A percentile compares a stretch with the other conserved stretches of the same genome.
Evolutionary conservation across 2,888 invertebrate species (phyloP).

Genomic region (Tillus elongatus): DNA sequence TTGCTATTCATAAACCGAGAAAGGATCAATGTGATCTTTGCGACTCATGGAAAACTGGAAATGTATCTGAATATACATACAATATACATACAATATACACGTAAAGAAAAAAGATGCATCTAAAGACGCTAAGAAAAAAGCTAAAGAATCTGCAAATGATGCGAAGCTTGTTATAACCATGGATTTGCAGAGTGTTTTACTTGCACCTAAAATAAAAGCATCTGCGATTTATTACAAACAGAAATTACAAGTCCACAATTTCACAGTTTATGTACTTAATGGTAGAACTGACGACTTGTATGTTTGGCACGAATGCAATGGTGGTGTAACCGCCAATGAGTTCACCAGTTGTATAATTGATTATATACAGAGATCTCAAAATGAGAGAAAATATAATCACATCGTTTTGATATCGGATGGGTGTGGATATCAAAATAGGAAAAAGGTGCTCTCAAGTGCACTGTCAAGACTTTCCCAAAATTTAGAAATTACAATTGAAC

Average conservation of each 20-base stretch:
- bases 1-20: too few relatives aligned
- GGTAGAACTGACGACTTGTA: constrained; percentile 1
- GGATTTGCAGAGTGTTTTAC: constrained; percentile 3
- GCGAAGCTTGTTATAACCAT: constrained; percentile 1
- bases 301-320: constrained; percentile 4
- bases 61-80: not conserved
- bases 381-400: constrained; percentile 1
- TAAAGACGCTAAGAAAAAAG: constrained; percentile 1
- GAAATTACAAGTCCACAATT: constrained; percentile 1
- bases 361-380: constrained; percentile 1
- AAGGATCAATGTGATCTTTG: too few relatives aligned
- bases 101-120: not conserved
- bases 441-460: constrained; percentile 2
- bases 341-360: constrained; percentile 1
- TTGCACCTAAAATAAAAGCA: constrained; percentile 1
- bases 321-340: not conserved
- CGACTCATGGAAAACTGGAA: constrained; percentile 1
- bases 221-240: constrained; percentile 3
- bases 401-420: constrained; percentile 3
- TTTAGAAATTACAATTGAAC: constrained; percentile 1
- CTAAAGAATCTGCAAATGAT: constrained; percentile 1
- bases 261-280: constrained; percentile 2
- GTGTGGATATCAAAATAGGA: constrained; percentile 2
- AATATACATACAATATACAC: too few relatives aligned
- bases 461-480: constrained; percentile 1